Base-by-base conservation (phyloP, 2,888 invertebrate species). In the Panzeria rudis region DNA sequence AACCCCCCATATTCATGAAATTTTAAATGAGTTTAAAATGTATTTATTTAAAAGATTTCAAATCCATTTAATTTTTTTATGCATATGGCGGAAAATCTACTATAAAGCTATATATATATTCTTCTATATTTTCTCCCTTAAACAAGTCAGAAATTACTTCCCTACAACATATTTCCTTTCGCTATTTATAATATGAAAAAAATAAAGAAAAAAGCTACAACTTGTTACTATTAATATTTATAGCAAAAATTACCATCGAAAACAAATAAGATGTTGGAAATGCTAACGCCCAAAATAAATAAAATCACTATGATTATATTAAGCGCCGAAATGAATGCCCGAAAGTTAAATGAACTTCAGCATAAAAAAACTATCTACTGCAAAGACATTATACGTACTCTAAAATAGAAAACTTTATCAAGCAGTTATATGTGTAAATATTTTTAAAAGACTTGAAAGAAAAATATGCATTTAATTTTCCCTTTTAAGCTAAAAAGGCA, bases 201-300 rank as follows among this genome's bases (percentile, higher is more conserved):
- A 9, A 47, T 0, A 56, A 35, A 23, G 35, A 72, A n/a, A 9
- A 29, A 52, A 69, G 15, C 44, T 20, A 35, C 79, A 79, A 80
- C 75, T 80, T 80, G 66, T 84, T 72, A 79, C 44, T 29, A 71
- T 47, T 41, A 75, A 75, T 71, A 80, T 84, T 84, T 80, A 69
- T 76, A 41, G 66, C 44, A 44, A 5, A 62, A 66, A 76, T 76
- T 59, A 47, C 17, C 38, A 68, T 11, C 11, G 56, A 13, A 41
- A 84, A 44, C 35, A 56, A 66, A 78, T 25, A 73, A 44, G 38
- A 59, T 20, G 32, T 50, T 66, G 61, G n/a, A 29, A 41, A 68
- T 54, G 32, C 25, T 52, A 25, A 23, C 61, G 41, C 35, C 69
- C 56, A 52, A 32, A 76, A 56, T 66, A 77, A 47, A 80, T 52